Evolutionary conservation across 2,797 vertebrate genomes (phyloP).

Genomic region (Eupleurogrammus muticus): DNA sequence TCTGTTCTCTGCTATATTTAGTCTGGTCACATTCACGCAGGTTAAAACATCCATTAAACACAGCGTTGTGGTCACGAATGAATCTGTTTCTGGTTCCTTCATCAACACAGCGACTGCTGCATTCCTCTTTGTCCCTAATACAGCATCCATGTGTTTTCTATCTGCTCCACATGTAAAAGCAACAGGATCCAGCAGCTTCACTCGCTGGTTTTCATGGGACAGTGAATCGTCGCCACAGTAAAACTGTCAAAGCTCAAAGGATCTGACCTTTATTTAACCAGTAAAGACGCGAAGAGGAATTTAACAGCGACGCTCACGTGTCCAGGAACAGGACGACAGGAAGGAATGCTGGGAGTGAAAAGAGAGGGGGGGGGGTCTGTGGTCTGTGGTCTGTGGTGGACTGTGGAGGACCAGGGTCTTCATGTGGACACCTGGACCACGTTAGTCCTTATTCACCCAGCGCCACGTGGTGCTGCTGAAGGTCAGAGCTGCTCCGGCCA

Average conservation of each 20-base stretch:
- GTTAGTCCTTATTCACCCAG: too few species aligned
- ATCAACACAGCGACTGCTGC: background rate
- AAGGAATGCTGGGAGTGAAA: background rate
- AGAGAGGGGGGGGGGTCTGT: background rate
- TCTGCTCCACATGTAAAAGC: background rate
- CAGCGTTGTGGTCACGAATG: too few species aligned
- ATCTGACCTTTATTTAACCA: background rate
- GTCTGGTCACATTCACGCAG: too few species aligned
- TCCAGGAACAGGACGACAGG: background rate
- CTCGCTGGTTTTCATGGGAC: background rate
- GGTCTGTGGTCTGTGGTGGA: too few species aligned
- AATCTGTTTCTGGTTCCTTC: too few species aligned
- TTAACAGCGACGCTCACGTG: background rate
- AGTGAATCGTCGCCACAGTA: background rate
- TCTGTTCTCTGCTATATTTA: too few species aligned
- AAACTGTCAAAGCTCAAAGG: background rate
- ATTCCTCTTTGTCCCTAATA: slow-evolving; percentile 11
- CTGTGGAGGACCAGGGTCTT: background rate
- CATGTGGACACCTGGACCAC: too few species aligned
- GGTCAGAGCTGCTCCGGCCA: too few species aligned
- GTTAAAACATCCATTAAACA: too few species aligned
- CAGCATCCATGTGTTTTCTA: slow-evolving; percentile 2
- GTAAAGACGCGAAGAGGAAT: background rate
- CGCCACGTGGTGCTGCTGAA: too few species aligned
- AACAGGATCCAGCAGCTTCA: too few species aligned